A percentile compares a stretch with the other conserved stretches of the same genome.
These are phyloP conservation scores for Hemithea aestivaria DNA, from an alignment of 2,888 invertebrate genomes.

Conservation along the genomic window DNA sequence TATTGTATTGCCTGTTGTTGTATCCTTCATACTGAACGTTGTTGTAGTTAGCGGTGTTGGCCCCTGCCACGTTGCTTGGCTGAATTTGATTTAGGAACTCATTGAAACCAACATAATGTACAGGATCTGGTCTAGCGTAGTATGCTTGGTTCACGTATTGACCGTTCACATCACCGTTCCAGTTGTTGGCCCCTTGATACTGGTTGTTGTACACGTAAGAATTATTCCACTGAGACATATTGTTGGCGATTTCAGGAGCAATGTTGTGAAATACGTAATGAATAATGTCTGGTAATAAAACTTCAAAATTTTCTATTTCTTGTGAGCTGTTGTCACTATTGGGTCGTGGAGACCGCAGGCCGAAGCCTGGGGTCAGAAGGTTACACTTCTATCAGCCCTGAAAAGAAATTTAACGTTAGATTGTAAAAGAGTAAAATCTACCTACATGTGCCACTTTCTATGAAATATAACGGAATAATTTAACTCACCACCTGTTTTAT, in stretches of 20 bases:
- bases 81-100: conserved; percentile 69
- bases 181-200: conserved; percentile 50
- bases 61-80: conserved; percentile 36
- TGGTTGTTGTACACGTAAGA: conserved; percentile 63
- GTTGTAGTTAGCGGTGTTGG: conserved; percentile 42
- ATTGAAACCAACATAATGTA: conserved; percentile 69
- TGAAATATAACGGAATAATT: conserved; percentile 11
- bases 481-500: conserved; percentile 51
- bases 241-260: conserved; percentile 25
- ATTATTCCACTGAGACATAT: conserved; percentile 73
- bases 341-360: conserved; percentile 56
- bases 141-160: conserved; percentile 59
- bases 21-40: conserved; percentile 58
- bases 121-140: conserved; percentile 52
- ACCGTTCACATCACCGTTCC: conserved; percentile 56
- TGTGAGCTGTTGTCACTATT: conserved; percentile 29
- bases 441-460: conserved; percentile 52
- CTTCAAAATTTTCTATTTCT: conserved; percentile 14
- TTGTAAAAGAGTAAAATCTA: conserved; percentile 18
- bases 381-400: conserved; percentile 40
- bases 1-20: conserved; percentile 49
- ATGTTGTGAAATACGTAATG: conserved; percentile 44
- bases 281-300: not conserved
- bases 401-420: conserved; percentile 32
- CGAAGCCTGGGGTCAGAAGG: conserved; percentile 62